These are phyloP conservation scores for Cinclus cinclus DNA, from an alignment of 2,113 vertebrate species.

Conservation along the genomic window DNA sequence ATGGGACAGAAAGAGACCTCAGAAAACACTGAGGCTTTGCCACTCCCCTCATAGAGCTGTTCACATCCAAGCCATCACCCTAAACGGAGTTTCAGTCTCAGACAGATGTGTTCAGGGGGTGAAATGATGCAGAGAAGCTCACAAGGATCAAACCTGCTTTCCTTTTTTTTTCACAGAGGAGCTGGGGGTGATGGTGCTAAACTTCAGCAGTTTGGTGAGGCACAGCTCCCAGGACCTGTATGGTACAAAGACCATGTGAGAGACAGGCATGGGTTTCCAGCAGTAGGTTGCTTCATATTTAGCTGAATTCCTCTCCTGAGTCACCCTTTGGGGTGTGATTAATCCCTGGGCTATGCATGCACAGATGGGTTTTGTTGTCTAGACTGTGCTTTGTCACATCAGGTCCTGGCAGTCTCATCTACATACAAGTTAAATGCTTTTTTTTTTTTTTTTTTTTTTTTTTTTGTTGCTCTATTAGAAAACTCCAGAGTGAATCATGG, in stretches of 20 bases:
- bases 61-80: not conserved
- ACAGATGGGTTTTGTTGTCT: not conserved
- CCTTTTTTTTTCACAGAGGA: not conserved
- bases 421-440: rapidly evolving
- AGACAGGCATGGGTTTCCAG: not conserved
- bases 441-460: not conserved
- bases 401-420: not conserved
- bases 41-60: not conserved
- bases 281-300: not conserved
- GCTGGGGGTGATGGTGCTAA: not conserved
- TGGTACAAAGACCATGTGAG: rapidly evolving
- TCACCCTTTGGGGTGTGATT: not conserved
- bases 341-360: not conserved
- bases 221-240: no score
- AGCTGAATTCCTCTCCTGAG: not conserved
- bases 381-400: not conserved
- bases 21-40: not conserved
- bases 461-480: not conserved
- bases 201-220: not conserved
- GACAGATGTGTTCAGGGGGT: not conserved
- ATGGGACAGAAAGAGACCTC: not conserved
- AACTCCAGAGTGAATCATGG: not conserved
- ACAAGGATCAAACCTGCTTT: not conserved
- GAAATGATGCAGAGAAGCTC: not conserved
- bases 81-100: not conserved